Evolutionary conservation across 2,797 vertebrate species (phyloP).

Genomic region (Periparus ater): DNA sequence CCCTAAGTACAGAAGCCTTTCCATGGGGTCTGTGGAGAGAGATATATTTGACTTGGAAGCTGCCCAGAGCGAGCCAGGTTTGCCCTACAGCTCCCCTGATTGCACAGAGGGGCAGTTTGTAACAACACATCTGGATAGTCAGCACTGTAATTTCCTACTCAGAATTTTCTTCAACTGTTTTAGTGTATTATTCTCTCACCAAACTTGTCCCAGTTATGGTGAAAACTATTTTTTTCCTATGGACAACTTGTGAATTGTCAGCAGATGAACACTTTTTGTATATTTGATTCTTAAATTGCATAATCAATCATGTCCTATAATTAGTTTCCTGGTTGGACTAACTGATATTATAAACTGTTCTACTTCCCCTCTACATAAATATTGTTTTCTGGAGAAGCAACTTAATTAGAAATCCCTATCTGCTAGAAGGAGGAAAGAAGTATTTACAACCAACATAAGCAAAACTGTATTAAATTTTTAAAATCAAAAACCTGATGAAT

Average conservation of each 20-base stretch:
- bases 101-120: neutral
- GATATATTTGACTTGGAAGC: neutral
- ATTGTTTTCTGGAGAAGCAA: neutral
- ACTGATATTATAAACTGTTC: neutral
- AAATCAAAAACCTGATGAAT: neutral
- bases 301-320: neutral
- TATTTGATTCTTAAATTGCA: constrained; percentile 1
- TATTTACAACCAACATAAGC: neutral
- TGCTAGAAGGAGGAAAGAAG: neutral
- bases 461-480: neutral
- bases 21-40: neutral
- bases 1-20: neutral
- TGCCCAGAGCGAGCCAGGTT: neutral
- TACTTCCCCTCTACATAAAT: neutral
- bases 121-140: neutral
- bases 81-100: neutral
- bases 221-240: neutral
- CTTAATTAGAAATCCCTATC: neutral
- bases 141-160: neutral
- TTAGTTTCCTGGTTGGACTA: neutral
- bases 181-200: neutral
- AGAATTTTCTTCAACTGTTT: neutral
- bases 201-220: neutral
- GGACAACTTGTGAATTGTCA: neutral
- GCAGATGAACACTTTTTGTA: neutral